Percentiles rank a stretch among this genome's conserved stretches.
Evolutionary conservation across 2,797 vertebrate species (phyloP).

Genomic region (Enteromius treurensis): DNA sequence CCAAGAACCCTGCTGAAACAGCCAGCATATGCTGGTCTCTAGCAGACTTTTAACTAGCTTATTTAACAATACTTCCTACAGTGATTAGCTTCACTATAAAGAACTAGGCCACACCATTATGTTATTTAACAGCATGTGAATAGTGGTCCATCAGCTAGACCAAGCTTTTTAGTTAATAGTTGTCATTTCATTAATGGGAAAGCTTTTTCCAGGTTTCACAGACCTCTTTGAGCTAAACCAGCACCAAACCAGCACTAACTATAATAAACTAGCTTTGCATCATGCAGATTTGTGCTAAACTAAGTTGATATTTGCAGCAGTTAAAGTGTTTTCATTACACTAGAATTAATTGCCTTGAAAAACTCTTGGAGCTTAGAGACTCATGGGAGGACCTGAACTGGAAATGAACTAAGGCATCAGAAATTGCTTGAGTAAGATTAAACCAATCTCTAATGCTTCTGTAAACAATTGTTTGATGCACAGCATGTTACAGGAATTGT

Average conservation of each 20-base stretch:
- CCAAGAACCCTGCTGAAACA: not conserved
- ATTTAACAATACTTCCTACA: not conserved
- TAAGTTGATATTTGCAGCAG: not conserved
- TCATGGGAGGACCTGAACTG: slow-evolving; percentile 42
- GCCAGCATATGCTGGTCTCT: not conserved
- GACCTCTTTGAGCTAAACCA: not conserved
- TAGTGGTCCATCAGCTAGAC: not conserved
- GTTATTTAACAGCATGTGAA: slow-evolving; percentile 4
- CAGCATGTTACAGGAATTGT: slow-evolving; percentile 3
- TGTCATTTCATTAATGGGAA: not conserved
- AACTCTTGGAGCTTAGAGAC: slow-evolving; percentile 16
- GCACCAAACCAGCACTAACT: not conserved
- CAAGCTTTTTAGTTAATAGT: not conserved
- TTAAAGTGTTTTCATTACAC: not conserved
- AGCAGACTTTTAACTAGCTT: slow-evolving; percentile 2
- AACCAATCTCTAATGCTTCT: slow-evolving; percentile 30
- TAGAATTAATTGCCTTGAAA: slow-evolving; percentile 34
- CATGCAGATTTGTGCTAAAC: not conserved
- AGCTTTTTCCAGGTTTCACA: not conserved
- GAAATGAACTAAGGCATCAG: slow-evolving; percentile 32
- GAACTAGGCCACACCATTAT: not conserved
- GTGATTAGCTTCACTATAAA: no score
- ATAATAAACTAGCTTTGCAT: not conserved
- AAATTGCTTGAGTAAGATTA: slow-evolving; percentile 37
- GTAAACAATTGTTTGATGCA: slow-evolving; percentile 38